phyloP scores from a whole-genome alignment of 2,888 invertebrate species.

The Temnothorax rugatulus region DNA sequence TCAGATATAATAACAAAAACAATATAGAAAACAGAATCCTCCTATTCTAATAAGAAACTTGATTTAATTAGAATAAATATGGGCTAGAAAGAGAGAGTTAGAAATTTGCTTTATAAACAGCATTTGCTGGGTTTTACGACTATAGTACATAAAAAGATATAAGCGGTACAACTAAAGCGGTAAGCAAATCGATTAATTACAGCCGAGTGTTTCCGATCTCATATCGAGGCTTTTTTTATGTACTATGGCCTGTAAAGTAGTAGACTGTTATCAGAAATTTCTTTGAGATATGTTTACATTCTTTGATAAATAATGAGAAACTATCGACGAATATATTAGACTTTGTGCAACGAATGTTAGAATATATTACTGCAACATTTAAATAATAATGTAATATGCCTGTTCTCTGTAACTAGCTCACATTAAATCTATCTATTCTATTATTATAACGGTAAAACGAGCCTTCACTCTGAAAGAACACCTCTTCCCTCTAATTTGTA shows the following conservation, averaged over 20 bases:
- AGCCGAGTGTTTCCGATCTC: background rate
- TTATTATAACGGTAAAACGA: constrained; percentile 71
- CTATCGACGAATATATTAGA: constrained; percentile 61
- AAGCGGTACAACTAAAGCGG: background rate
- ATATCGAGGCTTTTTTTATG: constrained; percentile 13
- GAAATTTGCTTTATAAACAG: constrained; percentile 34
- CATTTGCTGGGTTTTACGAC: background rate
- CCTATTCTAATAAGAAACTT: constrained; percentile 2
- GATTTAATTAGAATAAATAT: constrained; percentile 41
- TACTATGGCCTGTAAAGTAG: constrained; percentile 35
- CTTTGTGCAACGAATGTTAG: constrained; percentile 74
- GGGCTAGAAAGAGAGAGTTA: constrained; percentile 42
- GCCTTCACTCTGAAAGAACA: constrained; percentile 64
- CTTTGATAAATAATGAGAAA: constrained; percentile 72
- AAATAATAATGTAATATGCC: constrained; percentile 70
- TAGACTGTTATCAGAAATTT: constrained; percentile 62
- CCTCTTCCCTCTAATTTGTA: constrained; percentile 45
- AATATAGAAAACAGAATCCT: constrained; percentile 18
- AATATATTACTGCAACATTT: constrained; percentile 76
- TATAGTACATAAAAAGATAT: constrained; percentile 20
- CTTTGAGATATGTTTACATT: constrained; percentile 67
- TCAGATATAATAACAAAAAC: constrained; percentile 35
- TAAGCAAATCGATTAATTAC: constrained; percentile 32
- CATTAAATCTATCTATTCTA: constrained; percentile 73
- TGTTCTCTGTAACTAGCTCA: constrained; percentile 67